A percentile compares a stretch with the other conserved stretches of the same genome.
Conservation (phyloP, 2,888 invertebrate genomes). For the Aproaerema taeniolella region DNA sequence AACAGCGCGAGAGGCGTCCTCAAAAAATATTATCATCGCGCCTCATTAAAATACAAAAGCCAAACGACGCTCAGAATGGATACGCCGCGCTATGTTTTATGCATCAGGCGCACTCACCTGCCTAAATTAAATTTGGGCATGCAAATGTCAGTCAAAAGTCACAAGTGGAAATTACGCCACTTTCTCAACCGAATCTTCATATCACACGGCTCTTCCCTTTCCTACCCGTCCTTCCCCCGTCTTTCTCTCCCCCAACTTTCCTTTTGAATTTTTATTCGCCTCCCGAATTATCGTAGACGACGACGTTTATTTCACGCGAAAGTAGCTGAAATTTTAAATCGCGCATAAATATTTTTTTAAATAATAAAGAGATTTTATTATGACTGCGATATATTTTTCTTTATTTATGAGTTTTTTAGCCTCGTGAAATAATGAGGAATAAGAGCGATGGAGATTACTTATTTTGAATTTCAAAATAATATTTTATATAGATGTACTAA, state of each 20-base stretch:
- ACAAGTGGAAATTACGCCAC: conserved; percentile 30
- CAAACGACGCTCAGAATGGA: conserved; percentile 35
- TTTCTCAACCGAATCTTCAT: conserved; percentile 27
- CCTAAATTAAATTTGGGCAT: conserved; percentile 59
- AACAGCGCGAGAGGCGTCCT: conserved; percentile 7
- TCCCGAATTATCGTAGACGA: no score
- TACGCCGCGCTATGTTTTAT: conserved; percentile 54
- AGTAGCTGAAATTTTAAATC: no score
- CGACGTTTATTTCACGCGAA: no score
- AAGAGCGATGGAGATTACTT: no score
- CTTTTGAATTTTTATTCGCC: conserved; percentile 39
- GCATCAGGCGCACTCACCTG: conserved; percentile 47
- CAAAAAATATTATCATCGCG: conserved; percentile 35
- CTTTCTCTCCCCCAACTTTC: conserved; percentile 13
- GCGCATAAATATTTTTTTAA: no score
- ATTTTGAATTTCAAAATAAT: no score
- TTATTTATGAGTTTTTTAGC: no score
- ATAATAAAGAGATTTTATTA: no score
- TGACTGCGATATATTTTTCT: no score
- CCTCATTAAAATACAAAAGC: conserved; percentile 54
- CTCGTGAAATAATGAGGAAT: no score
- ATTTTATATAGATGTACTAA: no score
- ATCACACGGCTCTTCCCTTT: conserved; percentile 28
- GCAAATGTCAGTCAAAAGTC: conserved; percentile 54
- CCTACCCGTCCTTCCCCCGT: not conserved